Conservation (phyloP, 2,888 invertebrate species). For the Agrilus mali region DNA sequence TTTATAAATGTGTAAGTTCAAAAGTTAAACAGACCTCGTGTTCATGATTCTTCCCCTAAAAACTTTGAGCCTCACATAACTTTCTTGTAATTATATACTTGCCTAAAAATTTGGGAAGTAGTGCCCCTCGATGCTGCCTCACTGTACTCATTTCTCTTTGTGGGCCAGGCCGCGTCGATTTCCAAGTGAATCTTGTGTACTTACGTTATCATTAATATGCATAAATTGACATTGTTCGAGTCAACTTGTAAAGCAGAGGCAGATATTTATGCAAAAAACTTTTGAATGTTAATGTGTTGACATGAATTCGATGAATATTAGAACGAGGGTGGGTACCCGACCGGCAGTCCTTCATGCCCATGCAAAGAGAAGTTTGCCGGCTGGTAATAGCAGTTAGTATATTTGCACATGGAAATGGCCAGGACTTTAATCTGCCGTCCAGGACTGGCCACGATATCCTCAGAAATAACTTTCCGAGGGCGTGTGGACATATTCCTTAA, state of each 20-base stretch:
- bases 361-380: neutral
- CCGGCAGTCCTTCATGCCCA: constrained; percentile 7
- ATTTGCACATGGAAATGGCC: constrained; percentile 19
- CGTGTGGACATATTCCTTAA: no score
- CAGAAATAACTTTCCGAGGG: neutral
- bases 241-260: constrained; percentile 11
- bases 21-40: no score
- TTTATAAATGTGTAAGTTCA: no score
- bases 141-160: no score
- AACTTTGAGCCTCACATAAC: no score
- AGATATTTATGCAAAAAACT: constrained; percentile 19
- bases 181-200: constrained; percentile 12
- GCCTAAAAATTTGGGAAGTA: no score
- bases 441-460: neutral
- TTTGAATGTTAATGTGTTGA: constrained; percentile 22
- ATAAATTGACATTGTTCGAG: constrained; percentile 24
- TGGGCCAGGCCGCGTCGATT: neutral
- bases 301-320: constrained; percentile 18
- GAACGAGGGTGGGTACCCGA: constrained; percentile 11
- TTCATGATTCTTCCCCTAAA: no score
- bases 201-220: constrained; percentile 22
- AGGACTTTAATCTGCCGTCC: no score
- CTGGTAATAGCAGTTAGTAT: constrained; percentile 9
- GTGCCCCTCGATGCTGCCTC: no score
- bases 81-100: no score